Base-by-base conservation (phyloP, 1,140 invertebrate species). In the Nebria ingens region DNA sequence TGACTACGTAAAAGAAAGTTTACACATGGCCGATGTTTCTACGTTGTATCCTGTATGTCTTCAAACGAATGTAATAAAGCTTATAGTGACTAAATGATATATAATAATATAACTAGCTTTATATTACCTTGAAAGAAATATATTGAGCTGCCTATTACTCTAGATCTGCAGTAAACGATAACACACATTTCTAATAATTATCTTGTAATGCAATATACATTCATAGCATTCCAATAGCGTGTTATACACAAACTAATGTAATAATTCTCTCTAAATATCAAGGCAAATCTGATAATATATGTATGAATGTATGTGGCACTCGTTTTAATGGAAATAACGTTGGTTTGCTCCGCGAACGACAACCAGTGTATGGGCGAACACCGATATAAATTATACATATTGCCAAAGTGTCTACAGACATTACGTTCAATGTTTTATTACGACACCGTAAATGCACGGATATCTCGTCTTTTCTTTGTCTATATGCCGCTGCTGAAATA, bases 261-360 rank as follows among this genome's bases (percentile, higher is more conserved):
- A 45, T 45, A 45, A 45, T 45, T 45, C 40, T 45, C 40, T 45
- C 15, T 45, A 45, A 45, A 45, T 45, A 45, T 45, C 40, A 45
- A 45, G 40, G 40, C 40, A 45, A 45, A 45, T 45, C 40, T 45
- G 40, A 45, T 45, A 17, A 17, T 12, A 45, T 12, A 17, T 45
- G 17, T 17, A 45, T 45, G 9, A 11, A 45, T 45, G 15, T 45
- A 45, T 11, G 40, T 45, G 17, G 17, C 25, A n/a, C 25, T 6
- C 25, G 6, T 34, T 34, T 34, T 34, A 34, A 34, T 34, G 15
- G 40, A 45, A 45, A 45, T 17, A 45, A 45, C 6, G 40, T 17
- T 11, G 17, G 17, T 9, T 45, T 11, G 40, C n/a, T 34, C 6
- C 40, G 40, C 17, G 9, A 12, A 4, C 40, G 17, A 17, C 17